Evolutionary conservation across 37 sponge, comb jelly and placozoan species (phyloP).

Genomic region (Oscarella lobularis): DNA sequence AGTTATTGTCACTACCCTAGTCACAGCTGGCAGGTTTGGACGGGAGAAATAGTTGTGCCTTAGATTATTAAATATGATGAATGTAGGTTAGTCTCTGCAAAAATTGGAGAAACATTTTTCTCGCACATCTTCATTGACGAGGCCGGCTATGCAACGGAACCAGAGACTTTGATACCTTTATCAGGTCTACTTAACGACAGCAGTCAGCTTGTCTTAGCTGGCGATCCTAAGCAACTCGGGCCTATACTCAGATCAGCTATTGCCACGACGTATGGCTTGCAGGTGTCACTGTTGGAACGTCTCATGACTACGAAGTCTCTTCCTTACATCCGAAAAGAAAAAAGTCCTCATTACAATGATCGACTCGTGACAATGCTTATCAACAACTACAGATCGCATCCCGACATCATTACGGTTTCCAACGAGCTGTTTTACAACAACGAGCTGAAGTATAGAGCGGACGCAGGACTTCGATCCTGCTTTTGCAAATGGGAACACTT

Average conservation of each 20-base stretch:
- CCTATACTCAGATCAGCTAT: constrained; percentile 38
- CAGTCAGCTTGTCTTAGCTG: constrained; percentile 38
- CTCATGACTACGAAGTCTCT: constrained; percentile 26
- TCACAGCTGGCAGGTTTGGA: neutral
- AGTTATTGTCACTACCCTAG: neutral
- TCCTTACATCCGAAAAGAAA: constrained; percentile 25
- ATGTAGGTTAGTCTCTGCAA: neutral
- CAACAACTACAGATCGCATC: constrained; percentile 54
- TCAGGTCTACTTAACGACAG: constrained; percentile 16
- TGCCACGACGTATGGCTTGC: constrained; percentile 31
- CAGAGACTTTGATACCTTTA: constrained; percentile 46
- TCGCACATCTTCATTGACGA: constrained; percentile 69
- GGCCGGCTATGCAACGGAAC: constrained; percentile 67
- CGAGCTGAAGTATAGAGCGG: constrained; percentile 39
- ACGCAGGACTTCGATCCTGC: constrained; percentile 9
- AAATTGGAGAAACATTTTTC: constrained; percentile 38
- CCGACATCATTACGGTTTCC: constrained; percentile 24
- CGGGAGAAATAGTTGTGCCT: neutral
- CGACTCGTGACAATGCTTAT: constrained; percentile 39
- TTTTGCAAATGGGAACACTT: constrained; percentile 32
- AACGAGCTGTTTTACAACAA: constrained; percentile 54
- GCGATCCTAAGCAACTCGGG: constrained; percentile 66
- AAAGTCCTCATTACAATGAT: neutral
- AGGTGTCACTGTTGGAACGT: constrained; percentile 54
- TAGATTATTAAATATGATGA: neutral